Percentiles rank a stretch among this genome's conserved stretches.
These are phyloP conservation scores for Myxocyprinus asiaticus DNA, from an alignment of 2,113 vertebrate species.

Conservation along the genomic window DNA sequence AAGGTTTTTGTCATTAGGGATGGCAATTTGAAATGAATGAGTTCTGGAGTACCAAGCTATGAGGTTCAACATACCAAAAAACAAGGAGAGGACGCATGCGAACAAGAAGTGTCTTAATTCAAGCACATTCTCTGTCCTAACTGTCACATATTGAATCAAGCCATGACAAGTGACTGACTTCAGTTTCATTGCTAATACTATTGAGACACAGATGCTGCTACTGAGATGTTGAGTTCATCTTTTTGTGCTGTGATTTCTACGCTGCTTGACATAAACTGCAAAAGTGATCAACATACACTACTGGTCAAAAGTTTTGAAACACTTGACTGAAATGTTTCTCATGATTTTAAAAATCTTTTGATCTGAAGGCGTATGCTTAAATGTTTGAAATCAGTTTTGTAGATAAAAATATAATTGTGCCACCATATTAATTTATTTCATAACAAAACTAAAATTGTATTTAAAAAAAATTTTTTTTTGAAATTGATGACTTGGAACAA, in stretches of 20 bases:
- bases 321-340: no score
- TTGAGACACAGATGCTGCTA: constrained; percentile 2
- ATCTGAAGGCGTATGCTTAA: no score
- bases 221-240: background rate
- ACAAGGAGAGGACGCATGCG: background rate
- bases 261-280: background rate
- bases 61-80: no score
- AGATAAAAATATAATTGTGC: no score
- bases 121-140: background rate
- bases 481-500: no score
- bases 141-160: background rate
- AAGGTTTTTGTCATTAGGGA: background rate
- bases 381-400: no score
- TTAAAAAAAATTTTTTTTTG: no score
- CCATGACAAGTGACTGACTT: background rate
- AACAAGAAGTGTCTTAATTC: constrained; percentile 6
- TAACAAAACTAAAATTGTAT: no score
- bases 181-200: background rate
- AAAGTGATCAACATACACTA: background rate
- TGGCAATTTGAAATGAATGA: background rate
- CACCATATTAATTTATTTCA: no score
- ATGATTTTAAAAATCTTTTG: no score
- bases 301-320: no score
- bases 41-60: no score
- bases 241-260: background rate